phyloP scores from a whole-genome alignment of 2,113 vertebrate species.

The Neodontobutis hainanensis region DNA sequence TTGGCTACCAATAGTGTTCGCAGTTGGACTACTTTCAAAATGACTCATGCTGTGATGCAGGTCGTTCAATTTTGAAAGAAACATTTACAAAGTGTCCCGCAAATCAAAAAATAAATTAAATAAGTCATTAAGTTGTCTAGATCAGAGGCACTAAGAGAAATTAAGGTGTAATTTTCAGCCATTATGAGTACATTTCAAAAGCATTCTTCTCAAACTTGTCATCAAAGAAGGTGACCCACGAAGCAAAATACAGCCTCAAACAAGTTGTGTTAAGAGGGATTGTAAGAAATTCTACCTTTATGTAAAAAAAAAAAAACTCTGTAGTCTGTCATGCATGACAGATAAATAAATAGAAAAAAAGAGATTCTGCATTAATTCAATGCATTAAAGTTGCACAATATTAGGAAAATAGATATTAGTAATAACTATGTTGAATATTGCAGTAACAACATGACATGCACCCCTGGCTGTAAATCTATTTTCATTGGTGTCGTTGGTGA shows the following conservation, averaged over 20 bases:
- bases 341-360: no score
- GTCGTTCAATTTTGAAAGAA: neutral
- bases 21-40: neutral
- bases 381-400: no score
- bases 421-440: no score
- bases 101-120: neutral
- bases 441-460: no score
- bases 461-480: no score
- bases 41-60: neutral
- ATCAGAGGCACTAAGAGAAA: neutral
- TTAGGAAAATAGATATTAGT: no score
- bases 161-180: neutral
- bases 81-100: neutral
- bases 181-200: neutral
- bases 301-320: neutral
- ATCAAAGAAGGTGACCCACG: conserved; percentile 29
- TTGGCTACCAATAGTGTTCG: neutral
- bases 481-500: no score
- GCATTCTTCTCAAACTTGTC: conserved; percentile 50
- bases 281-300: neutral
- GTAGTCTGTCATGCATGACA: no score
- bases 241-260: conserved; percentile 1
- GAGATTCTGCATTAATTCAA: no score
- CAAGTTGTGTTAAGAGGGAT: conserved; percentile 2
- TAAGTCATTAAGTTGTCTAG: neutral